Evolutionary conservation across 2,113 vertebrate genomes (phyloP).

Genomic region (Jacana jacana): DNA sequence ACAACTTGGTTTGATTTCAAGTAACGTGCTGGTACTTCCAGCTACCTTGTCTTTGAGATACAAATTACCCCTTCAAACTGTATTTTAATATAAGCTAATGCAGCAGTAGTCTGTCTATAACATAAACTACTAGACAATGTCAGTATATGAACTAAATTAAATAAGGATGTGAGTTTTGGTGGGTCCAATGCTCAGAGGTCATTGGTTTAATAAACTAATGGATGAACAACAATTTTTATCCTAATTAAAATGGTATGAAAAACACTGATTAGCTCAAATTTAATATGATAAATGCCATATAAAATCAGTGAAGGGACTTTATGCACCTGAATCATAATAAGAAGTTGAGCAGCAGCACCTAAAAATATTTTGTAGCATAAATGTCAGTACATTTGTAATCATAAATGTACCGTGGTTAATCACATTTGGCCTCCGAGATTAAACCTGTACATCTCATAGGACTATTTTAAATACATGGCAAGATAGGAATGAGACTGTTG

Average conservation of each 20-base stretch:
- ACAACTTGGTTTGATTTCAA: background rate
- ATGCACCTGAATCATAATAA: background rate
- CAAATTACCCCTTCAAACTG: background rate
- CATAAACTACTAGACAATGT: background rate
- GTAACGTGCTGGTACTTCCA: background rate
- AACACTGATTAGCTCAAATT: background rate
- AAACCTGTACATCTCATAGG: background rate
- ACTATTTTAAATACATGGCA: background rate
- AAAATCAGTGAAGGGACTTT: background rate
- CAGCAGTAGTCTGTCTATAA: background rate
- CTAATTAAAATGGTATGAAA: background rate
- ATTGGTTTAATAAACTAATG: background rate
- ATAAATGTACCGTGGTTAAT: background rate
- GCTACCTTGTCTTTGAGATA: background rate
- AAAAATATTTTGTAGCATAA: background rate
- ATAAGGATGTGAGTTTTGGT: background rate
- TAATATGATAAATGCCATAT: background rate
- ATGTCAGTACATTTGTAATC: background rate
- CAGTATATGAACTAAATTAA: background rate
- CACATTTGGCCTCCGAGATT: background rate
- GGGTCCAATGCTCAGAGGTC: background rate
- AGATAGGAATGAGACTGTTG: background rate
- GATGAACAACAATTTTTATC: background rate
- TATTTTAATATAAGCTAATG: background rate
- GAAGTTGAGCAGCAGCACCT: background rate